Percentiles rank a stretch among this genome's conserved stretches.
phyloP scores from a whole-genome alignment of 2,888 invertebrate genomes.

The Sycophila texana region DNA sequence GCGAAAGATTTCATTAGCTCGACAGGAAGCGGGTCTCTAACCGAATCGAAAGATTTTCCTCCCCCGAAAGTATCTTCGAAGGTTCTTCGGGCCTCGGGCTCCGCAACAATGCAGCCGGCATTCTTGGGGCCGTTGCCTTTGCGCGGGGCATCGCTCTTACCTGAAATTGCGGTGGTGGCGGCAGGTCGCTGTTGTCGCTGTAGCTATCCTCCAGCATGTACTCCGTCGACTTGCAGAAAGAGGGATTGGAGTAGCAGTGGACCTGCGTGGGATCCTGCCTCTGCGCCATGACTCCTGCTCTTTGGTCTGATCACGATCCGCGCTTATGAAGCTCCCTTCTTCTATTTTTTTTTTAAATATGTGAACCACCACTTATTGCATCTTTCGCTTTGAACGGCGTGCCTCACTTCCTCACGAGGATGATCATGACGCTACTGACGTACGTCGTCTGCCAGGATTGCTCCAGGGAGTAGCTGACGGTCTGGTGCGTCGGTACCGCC shows the following conservation, averaged over 20 bases:
- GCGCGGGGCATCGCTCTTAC: constrained; percentile 35
- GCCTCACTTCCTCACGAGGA: constrained; percentile 60
- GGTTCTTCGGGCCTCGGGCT: too few species aligned
- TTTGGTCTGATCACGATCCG: constrained; percentile 15
- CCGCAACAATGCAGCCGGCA: background rate
- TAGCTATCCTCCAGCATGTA: constrained; percentile 77
- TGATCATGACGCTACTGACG: constrained; percentile 65
- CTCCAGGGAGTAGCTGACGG: constrained; percentile 64
- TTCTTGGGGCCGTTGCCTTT: background rate
- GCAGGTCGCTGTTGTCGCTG: constrained; percentile 66
- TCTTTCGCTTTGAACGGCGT: background rate
- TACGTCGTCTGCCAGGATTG: constrained; percentile 63
- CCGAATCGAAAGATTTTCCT: background rate
- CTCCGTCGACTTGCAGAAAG: constrained; percentile 88
- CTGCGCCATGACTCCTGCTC: constrained; percentile 59
- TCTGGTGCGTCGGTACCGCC: constrained; percentile 31
- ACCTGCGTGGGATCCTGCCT: constrained; percentile 62
- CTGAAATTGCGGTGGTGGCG: constrained; percentile 67
- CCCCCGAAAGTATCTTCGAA: background rate
- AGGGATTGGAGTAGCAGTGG: constrained; percentile 86
- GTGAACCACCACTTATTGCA: background rate
- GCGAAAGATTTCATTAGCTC: background rate
- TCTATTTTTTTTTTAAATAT: background rate
- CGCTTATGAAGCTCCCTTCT: background rate
- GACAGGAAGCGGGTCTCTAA: background rate